A percentile compares a stretch with the other conserved stretches of the same genome.
phyloP scores from a whole-genome alignment of 2,113 vertebrate genomes.

The Sylvilagus bachmani region DNA sequence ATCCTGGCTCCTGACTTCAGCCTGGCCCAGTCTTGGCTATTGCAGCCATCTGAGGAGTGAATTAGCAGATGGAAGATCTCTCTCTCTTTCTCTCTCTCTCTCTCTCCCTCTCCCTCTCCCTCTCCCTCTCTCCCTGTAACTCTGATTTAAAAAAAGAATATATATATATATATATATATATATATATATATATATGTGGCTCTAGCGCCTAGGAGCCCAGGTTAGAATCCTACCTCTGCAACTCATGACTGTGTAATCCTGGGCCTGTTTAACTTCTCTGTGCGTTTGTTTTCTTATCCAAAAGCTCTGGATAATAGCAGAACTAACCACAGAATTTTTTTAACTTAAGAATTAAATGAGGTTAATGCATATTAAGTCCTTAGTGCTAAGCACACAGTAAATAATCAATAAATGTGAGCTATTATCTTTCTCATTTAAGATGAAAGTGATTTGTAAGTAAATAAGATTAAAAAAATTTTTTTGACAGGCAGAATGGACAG shows the following conservation, averaged over 20 bases:
- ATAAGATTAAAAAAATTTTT: constrained; percentile 34
- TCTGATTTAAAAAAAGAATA: no score
- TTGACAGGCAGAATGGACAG: no score
- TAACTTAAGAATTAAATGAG: neutral
- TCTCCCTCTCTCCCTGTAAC: no score
- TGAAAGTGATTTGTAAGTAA: constrained; percentile 52
- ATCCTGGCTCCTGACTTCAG: no score
- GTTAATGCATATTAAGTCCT: neutral
- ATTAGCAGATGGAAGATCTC: no score
- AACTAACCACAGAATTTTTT: neutral
- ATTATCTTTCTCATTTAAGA: constrained; percentile 14
- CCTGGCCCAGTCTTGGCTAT: no score
- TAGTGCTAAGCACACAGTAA: neutral
- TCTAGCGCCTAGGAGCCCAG: neutral
- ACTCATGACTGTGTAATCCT: neutral
- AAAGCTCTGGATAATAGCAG: neutral
- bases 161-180: no score
- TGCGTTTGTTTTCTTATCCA: neutral
- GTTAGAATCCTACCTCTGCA: neutral
- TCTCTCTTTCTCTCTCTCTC: no score
- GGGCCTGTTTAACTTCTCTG: neutral
- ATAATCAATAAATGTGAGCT: neutral
- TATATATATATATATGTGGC: no score
- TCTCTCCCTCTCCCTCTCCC: no score
- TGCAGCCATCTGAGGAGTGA: no score